Base-by-base conservation (phyloP, 2,113 vertebrate species). In the Melanostigma gelatinosum region DNA sequence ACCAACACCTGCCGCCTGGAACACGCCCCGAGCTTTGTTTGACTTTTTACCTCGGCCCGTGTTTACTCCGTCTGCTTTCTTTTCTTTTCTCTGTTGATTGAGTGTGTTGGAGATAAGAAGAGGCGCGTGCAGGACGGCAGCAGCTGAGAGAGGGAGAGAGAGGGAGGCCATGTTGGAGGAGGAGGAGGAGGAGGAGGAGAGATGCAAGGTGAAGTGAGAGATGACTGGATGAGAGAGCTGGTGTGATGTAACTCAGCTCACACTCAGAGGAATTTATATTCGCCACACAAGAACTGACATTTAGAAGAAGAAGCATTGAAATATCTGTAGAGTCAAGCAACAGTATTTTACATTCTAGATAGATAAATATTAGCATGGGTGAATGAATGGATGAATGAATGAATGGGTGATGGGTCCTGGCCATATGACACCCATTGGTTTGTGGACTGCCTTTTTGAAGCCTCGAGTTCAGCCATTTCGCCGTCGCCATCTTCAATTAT, bases 21-120 rank as follows among this genome's bases (percentile, higher is more conserved):
- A 88, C 72, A 85, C 50, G 72, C 44, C 95, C 95, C 40, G 85
- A 90, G 94, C 91, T 94, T 94, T 96, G 93, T 96, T 93, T 95
- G 93, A 69, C 83, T 94, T 93, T 80, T 44, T 32, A 44, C 88
- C 88, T 75, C 80, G 54, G 79, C 88, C 91, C 89, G 86, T 93
- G 89, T 91, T 92, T 91, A 88, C 84, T 92, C 93, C 90, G 75
- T 36, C 75, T 63, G 64, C 80, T 63, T 73, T 38, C 72, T 48
- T 34, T 36, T 46, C 63, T 34, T 36, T 18, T 52, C 70, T 67
- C 64, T 77, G 88, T 91, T 95, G 93, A 95, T 91, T 90, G 91
- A 92, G 94, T 66, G 94, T 83, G 83, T 73, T 70, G 75, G 81
- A 44, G 91, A 95, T 95, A 96, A 95, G 95, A 93, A 86, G 80